A percentile compares a stretch with the other conserved stretches of the same genome.
These are phyloP conservation scores for Pasiphila rectangulata DNA, from an alignment of 2,888 invertebrate species.

Conservation along the genomic window DNA sequence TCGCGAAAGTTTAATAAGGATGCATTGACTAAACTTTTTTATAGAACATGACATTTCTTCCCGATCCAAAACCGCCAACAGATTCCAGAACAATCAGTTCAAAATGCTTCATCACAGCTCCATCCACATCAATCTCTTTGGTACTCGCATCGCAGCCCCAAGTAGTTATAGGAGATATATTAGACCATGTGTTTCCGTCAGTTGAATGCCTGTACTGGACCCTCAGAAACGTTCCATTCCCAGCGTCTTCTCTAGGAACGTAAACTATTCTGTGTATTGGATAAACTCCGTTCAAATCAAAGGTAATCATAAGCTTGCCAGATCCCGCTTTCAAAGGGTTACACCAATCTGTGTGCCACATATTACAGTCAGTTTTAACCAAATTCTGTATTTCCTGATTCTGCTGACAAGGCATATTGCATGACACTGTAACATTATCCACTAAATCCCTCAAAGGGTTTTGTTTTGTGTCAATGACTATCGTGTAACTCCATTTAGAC, in stretches of 20 bases:
- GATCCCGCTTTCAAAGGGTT: slow-evolving; percentile 38
- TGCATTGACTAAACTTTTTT: slow-evolving; percentile 32
- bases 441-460: slow-evolving; percentile 48
- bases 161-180: slow-evolving; percentile 38
- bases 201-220: slow-evolving; percentile 51
- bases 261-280: slow-evolving; percentile 58
- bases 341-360: slow-evolving; percentile 55
- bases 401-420: slow-evolving; percentile 50
- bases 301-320: slow-evolving; percentile 45
- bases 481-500: slow-evolving; percentile 62
- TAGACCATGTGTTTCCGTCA: slow-evolving; percentile 51
- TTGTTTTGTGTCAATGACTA: slow-evolving; percentile 45
- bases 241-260: slow-evolving; percentile 55
- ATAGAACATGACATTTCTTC: slow-evolving; percentile 47
- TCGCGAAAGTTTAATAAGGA: neutral
- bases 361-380: slow-evolving; percentile 38
- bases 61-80: slow-evolving; percentile 61
- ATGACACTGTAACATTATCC: slow-evolving; percentile 45
- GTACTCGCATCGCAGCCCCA: slow-evolving; percentile 45
- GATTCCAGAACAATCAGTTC: slow-evolving; percentile 50
- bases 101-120: slow-evolving; percentile 47
- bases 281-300: slow-evolving; percentile 45
- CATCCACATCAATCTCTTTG: slow-evolving; percentile 49
- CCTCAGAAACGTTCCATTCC: slow-evolving; percentile 59
- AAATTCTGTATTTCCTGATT: slow-evolving; percentile 46